Base-by-base conservation (phyloP, 2,888 invertebrate genomes). In the Nezara viridula region DNA sequence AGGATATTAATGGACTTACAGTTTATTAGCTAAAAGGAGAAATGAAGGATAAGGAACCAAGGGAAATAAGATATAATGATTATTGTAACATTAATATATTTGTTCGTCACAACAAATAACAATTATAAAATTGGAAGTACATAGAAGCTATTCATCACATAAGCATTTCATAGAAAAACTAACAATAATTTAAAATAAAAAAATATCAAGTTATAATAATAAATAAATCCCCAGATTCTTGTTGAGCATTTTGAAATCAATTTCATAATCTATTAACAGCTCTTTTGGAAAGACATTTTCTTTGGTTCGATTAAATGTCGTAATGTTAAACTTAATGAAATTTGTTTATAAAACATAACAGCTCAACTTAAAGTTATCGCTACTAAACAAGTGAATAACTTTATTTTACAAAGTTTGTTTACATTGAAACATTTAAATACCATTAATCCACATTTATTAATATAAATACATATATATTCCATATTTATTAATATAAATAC, bases 11-110 rank as follows among this genome's bases (percentile, higher is more conserved):
- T n/a, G n/a, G n/a, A n/a, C n/a, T n/a, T n/a, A n/a, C n/a, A n/a
- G n/a, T n/a, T n/a, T n/a, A n/a, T n/a, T n/a, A n/a, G n/a, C n/a
- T n/a, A n/a, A n/a, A n/a, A n/a, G n/a, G n/a, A n/a, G n/a, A n/a
- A n/a, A n/a, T n/a, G n/a, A n/a, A n/a, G n/a, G n/a, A n/a, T n/a
- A n/a, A n/a, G n/a, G n/a, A 73, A 73, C 37, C 27, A 32, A 73
- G 66, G 32, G 21, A 73, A 37, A 73, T 32, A 73, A 73, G 32
- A 19, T 32, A 37, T 37, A 19, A 73, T 73, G 4, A 24, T 37
- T 73, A 3, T 19, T 60, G 27, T 60, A 60, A 60, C 60, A 60
- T 60, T 60, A 27, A 60, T 73, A 73, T 73, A 73, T 73, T 60
- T 73, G 37, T 37, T 19, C 60, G 12, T 60, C 21, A 66, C 37